Evolutionary conservation across 2,113 vertebrate species (phyloP).

Genomic region (Pardalotus punctatus): DNA sequence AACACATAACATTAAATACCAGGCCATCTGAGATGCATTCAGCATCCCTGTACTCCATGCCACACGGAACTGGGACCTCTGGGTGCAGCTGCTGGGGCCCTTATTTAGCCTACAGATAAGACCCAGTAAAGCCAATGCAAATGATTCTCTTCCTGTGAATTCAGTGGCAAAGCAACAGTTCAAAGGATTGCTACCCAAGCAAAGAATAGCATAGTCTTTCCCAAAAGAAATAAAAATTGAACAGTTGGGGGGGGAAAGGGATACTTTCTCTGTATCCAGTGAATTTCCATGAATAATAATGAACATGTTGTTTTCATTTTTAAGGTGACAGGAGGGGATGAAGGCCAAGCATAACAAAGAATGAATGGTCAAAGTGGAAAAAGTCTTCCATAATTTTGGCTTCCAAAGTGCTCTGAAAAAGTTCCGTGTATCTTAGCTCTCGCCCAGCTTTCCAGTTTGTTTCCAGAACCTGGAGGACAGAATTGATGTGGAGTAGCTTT

Average conservation of each 20-base stretch:
- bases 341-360: slow-evolving; percentile 46
- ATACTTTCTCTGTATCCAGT: neutral
- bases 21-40: neutral
- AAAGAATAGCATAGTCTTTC: neutral
- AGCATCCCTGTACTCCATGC: neutral
- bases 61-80: neutral
- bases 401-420: neutral
- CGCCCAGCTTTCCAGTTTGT: neutral
- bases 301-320: slow-evolving; percentile 54
- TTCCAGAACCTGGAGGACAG: neutral
- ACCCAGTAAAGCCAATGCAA: neutral
- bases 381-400: slow-evolving; percentile 27
- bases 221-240: slow-evolving; percentile 26
- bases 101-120: neutral
- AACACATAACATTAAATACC: neutral
- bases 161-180: neutral
- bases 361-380: slow-evolving; percentile 48
- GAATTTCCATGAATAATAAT: slow-evolving; percentile 60
- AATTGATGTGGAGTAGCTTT: neutral
- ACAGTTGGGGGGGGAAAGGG: neutral
- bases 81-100: neutral
- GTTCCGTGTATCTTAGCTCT: neutral
- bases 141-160: neutral
- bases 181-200: neutral
- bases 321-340: slow-evolving; percentile 34